Percentiles rank a stretch among this genome's conserved stretches.
phyloP scores from a whole-genome alignment of 2,113 vertebrate genomes.

The Nyctibius bracteatus region DNA sequence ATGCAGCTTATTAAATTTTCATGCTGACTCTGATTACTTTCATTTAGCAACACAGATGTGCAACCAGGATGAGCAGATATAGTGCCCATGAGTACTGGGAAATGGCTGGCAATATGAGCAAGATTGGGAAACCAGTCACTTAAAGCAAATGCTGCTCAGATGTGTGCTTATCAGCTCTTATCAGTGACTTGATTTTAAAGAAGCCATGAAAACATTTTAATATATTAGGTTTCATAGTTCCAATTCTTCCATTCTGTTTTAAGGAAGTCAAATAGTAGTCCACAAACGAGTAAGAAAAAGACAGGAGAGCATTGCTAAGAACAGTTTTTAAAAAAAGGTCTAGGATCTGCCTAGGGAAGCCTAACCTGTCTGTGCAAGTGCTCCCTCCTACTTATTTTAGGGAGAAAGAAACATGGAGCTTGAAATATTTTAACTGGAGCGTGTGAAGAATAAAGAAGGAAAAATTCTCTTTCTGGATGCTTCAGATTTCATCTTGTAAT shows the following conservation, averaged over 20 bases:
- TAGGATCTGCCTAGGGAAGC: not conserved
- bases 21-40: constrained; percentile 30
- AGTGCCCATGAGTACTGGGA: not conserved
- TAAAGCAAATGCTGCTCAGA: not conserved
- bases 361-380: not conserved
- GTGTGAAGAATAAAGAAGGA: not conserved
- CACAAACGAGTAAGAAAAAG: not conserved
- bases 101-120: not conserved
- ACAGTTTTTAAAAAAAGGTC: not conserved
- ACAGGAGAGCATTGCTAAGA: not conserved
- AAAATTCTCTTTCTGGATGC: not conserved
- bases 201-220: not conserved
- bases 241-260: not conserved
- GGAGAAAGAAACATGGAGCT: not conserved
- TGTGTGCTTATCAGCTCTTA: not conserved
- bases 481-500: not conserved
- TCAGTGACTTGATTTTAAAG: not conserved
- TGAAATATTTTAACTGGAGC: not conserved
- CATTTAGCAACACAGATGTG: constrained; percentile 48
- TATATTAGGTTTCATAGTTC: not conserved
- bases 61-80: not conserved
- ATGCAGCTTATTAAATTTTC: constrained; percentile 34
- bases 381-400: not conserved
- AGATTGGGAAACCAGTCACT: not conserved
- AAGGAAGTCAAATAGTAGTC: not conserved